These are phyloP conservation scores for Heteractis magnifica DNA, from an alignment of 92 coral and sea anemone genomes.

Conservation along the genomic window DNA sequence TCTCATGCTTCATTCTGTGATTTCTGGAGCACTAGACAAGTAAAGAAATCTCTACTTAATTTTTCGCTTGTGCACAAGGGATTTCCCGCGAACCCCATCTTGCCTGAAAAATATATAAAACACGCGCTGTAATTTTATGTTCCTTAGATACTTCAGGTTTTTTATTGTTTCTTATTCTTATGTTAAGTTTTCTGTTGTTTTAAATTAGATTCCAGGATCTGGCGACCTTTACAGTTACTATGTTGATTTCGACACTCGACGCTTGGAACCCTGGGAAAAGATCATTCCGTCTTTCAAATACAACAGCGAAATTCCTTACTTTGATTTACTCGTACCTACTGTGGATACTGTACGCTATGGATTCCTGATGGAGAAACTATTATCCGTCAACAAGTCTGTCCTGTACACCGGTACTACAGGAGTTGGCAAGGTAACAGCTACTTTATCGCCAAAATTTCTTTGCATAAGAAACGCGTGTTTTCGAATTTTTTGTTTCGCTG, in stretches of 20 bases:
- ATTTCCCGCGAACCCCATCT: too few species aligned
- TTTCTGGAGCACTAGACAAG: too few species aligned
- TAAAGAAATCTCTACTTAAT: too few species aligned
- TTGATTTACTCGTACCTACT: constrained; percentile 95
- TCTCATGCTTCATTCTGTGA: too few species aligned
- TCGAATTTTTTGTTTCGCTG: too few species aligned
- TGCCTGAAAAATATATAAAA: too few species aligned
- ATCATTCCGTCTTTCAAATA: constrained; percentile 90
- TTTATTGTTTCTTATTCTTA: too few species aligned
- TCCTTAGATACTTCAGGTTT: too few species aligned
- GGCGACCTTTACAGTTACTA: constrained; percentile 97
- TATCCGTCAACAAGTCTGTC: constrained; percentile 81
- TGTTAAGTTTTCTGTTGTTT: not conserved
- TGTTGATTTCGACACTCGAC: constrained; percentile 95
- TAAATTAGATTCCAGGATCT: constrained; percentile 82
- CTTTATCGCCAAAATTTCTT: too few species aligned
- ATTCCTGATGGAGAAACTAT: constrained; percentile 87
- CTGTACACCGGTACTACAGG: constrained; percentile 98
- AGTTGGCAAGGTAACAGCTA: constrained; percentile 81
- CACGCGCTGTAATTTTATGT: too few species aligned
- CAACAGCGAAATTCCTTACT: constrained; percentile 70
- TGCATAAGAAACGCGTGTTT: too few species aligned
- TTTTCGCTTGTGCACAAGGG: too few species aligned
- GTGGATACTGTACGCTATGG: constrained; percentile 97
- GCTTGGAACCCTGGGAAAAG: constrained; percentile 99